A percentile compares a stretch with the other conserved stretches of the same genome.
phyloP scores from a whole-genome alignment of 2,113 vertebrate genomes.

The Eclectus roratus region DNA sequence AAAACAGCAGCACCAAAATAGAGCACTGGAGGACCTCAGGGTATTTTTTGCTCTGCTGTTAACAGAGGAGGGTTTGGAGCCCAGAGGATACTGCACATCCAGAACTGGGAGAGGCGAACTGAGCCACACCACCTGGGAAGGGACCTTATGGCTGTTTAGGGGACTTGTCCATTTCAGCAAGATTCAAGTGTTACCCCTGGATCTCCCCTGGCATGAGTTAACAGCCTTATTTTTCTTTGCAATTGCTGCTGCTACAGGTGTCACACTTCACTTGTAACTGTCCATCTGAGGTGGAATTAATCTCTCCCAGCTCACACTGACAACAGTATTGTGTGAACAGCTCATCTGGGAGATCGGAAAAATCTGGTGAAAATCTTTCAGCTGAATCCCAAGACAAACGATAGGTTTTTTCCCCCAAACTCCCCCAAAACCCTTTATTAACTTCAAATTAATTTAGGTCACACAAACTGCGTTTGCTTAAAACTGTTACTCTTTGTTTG shows the following conservation, averaged over 20 bases:
- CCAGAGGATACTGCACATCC: fast-evolving
- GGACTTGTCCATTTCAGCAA: neutral
- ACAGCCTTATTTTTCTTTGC: neutral
- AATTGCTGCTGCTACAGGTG: neutral
- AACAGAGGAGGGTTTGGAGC: neutral
- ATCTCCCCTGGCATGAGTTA: fast-evolving
- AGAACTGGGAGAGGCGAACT: neutral
- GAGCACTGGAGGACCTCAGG: neutral
- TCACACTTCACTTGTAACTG: neutral
- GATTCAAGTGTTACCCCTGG: fast-evolving
- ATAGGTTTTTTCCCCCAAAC: neutral
- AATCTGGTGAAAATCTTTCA: neutral
- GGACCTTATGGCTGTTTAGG: fast-evolving
- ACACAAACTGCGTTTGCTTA: neutral
- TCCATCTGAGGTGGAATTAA: neutral
- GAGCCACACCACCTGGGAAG: neutral
- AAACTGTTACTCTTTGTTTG: neutral
- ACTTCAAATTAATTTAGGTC: neutral
- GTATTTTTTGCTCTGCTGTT: neutral
- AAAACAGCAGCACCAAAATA: neutral
- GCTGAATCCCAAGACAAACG: neutral
- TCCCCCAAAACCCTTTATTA: neutral
- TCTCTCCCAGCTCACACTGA: neutral
- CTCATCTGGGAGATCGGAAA: neutral
- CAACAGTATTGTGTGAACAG: neutral